Conservation (phyloP, 2,888 invertebrate genomes). For the Oxytorus armatus region DNA sequence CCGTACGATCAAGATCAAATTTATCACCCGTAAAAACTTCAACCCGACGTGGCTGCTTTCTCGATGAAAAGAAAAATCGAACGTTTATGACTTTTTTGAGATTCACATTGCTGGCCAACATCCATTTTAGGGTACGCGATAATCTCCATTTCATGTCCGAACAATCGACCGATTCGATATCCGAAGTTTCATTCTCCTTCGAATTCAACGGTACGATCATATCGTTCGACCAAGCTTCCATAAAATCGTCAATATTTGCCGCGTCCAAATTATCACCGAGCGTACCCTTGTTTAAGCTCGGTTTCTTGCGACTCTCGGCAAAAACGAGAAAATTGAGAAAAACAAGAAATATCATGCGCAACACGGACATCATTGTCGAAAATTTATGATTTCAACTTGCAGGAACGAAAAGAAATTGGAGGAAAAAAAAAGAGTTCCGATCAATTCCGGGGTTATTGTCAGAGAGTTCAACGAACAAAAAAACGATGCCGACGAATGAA, state of each 20-base stretch:
- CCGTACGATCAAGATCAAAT: slow-evolving; percentile 86
- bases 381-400: not conserved
- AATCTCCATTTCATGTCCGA: slow-evolving; percentile 85
- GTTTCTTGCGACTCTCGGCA: not conserved
- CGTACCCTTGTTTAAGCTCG: not conserved
- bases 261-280: slow-evolving; percentile 7
- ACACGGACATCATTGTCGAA: not conserved
- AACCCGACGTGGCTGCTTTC: slow-evolving; percentile 82
- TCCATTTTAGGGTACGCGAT: slow-evolving; percentile 80
- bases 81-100: slow-evolving; percentile 84
- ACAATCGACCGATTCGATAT: slow-evolving; percentile 84
- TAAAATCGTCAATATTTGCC: slow-evolving; percentile 5
- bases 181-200: not conserved
- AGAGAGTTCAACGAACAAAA: not conserved
- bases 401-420: not conserved
- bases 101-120: slow-evolving; percentile 85
- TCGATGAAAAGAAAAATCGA: slow-evolving; percentile 85
- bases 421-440: not conserved
- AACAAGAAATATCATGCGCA: slow-evolving; percentile 6
- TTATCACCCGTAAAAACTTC: slow-evolving; percentile 84
- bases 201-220: slow-evolving; percentile 23
- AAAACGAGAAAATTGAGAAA: slow-evolving; percentile 10
- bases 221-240: slow-evolving; percentile 38
- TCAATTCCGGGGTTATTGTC: not conserved
- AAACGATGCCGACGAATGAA: not conserved